Percentiles rank a stretch among this genome's conserved stretches.
Conservation (phyloP, 2,113 vertebrate species). For the Odocoileus virginianus region DNA sequence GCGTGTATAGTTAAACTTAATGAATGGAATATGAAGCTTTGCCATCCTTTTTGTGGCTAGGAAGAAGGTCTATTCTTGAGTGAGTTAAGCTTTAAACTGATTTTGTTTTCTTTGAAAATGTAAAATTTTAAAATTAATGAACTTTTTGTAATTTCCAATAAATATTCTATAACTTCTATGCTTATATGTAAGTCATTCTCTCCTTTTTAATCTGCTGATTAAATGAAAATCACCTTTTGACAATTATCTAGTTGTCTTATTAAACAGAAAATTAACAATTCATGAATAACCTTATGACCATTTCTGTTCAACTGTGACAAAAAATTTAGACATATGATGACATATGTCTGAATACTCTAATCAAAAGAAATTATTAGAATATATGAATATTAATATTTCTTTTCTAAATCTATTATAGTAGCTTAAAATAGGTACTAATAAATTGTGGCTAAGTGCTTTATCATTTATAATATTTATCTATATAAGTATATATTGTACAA, state of each 20-base stretch:
- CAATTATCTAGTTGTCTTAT: background rate
- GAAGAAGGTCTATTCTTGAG: background rate
- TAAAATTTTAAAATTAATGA: background rate
- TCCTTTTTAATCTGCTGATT: background rate
- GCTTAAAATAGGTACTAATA: background rate
- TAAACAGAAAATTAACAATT: constrained; percentile 18
- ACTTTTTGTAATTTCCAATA: background rate
- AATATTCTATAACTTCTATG: background rate
- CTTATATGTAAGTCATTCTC: background rate
- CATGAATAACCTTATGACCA: background rate
- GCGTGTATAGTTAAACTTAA: background rate
- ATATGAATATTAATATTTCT: background rate
- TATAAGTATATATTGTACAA: background rate
- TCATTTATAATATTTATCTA: constrained; percentile 4
- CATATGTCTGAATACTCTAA: background rate
- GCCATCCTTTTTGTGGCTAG: background rate
- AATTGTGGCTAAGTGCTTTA: background rate
- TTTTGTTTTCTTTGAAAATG: constrained; percentile 12
- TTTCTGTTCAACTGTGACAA: constrained; percentile 6
- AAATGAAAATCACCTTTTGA: constrained; percentile 28
- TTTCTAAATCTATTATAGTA: constrained; percentile 8
- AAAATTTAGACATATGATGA: background rate
- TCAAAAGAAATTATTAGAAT: constrained; percentile 20
- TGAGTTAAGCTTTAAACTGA: constrained; percentile 10
- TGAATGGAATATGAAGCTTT: background rate